Conservation (phyloP, 1,140 invertebrate species). For the Drosophila chauvacae region DNA sequence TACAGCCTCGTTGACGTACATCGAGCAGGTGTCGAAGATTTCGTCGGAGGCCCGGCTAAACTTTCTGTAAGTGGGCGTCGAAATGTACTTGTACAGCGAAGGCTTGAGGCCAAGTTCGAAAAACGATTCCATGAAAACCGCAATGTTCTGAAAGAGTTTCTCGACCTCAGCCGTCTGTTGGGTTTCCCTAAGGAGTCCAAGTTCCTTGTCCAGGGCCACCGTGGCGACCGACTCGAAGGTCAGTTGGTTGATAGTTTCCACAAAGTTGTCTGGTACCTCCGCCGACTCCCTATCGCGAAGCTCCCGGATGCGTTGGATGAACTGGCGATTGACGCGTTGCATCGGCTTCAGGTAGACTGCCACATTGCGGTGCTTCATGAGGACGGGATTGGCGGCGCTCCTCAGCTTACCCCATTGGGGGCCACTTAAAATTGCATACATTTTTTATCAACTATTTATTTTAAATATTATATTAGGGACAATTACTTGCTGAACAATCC, state of each 20-base stretch:
- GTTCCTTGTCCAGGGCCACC: conserved; percentile 87
- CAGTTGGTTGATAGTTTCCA: conserved; percentile 88
- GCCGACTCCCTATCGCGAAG: conserved; percentile 85
- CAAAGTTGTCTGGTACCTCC: conserved; percentile 86
- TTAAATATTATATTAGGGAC: not conserved
- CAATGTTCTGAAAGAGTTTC: conserved; percentile 29
- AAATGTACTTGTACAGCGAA: conserved; percentile 87
- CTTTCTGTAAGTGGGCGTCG: conserved; percentile 86
- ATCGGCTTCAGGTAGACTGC: conserved; percentile 48
- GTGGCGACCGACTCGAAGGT: conserved; percentile 88
- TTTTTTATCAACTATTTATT: not conserved
- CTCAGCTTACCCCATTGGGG: conserved; percentile 40
- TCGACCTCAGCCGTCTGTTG: conserved; percentile 7
- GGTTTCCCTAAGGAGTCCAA: conserved; percentile 23
- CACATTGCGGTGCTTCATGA: conserved; percentile 61
- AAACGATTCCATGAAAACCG: conserved; percentile 27
- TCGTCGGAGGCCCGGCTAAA: conserved; percentile 85
- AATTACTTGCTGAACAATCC: conserved; percentile 48
- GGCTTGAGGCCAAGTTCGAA: conserved; percentile 86
- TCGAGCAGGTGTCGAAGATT: conserved; percentile 37
- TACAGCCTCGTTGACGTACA: conserved; percentile 58
- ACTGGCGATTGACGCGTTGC: conserved; percentile 85
- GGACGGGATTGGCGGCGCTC: conserved; percentile 45
- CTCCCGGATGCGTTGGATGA: conserved; percentile 88
- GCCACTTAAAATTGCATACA: conserved; percentile 29